Percentiles rank a stretch among this genome's conserved stretches.
These are phyloP conservation scores for Chloropsis cyanopogon DNA, from an alignment of 2,113 vertebrate species.

Conservation along the genomic window DNA sequence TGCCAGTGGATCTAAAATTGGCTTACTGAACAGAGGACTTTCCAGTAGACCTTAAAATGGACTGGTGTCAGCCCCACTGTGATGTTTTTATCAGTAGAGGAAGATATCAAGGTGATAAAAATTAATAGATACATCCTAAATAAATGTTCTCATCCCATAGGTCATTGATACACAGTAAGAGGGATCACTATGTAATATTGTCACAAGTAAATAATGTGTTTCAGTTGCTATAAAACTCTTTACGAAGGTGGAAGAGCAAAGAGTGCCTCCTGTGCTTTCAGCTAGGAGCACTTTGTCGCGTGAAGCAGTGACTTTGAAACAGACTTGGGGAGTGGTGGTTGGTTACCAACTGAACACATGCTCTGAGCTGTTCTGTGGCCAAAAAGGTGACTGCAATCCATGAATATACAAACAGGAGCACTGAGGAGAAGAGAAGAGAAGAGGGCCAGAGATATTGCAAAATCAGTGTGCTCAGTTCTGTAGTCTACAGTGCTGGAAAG, in stretches of 20 bases:
- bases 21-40: not conserved
- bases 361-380: not conserved
- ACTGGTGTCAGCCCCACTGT: not conserved
- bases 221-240: not conserved
- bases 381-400: not conserved
- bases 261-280: not conserved
- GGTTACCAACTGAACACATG: not conserved
- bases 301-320: not conserved
- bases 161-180: not conserved
- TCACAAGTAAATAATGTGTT: not conserved
- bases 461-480: not conserved
- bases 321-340: not conserved
- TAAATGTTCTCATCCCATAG: not conserved
- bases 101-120: not conserved
- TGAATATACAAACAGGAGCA: not conserved
- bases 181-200: not conserved
- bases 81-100: not conserved
- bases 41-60: not conserved
- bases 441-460: not conserved
- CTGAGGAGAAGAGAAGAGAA: not conserved
- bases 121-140: not conserved
- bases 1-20: not conserved
- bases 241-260: not conserved
- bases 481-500: not conserved
- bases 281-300: not conserved